Percentiles rank a stretch among this genome's conserved stretches.
Conservation (phyloP, 1,140 invertebrate species). For the Hyphantria cunea region DNA sequence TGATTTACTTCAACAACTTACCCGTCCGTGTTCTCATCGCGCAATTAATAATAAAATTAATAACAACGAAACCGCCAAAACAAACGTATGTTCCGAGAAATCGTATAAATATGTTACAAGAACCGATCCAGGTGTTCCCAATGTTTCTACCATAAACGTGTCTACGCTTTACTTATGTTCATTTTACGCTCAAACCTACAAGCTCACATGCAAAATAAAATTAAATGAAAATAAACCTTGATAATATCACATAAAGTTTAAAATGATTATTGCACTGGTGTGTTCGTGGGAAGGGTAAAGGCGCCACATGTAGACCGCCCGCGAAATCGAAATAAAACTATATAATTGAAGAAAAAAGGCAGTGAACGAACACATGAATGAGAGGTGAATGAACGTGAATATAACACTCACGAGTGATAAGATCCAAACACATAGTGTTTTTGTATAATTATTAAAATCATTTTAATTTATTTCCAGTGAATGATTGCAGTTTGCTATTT, state of each 20-base stretch:
- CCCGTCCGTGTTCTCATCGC: too few species aligned
- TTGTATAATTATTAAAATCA: too few species aligned
- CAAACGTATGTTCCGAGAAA: constrained; percentile 27
- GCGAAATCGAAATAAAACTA: constrained; percentile 45
- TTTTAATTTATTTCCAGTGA: too few species aligned
- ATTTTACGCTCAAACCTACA: constrained; percentile 41
- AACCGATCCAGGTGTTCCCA: constrained; percentile 41
- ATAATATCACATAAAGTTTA: constrained; percentile 1
- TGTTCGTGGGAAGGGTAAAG: constrained; percentile 38
- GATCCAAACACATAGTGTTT: too few species aligned
- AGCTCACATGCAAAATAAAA: background rate
- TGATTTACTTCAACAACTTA: too few species aligned
- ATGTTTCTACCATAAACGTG: constrained; percentile 43
- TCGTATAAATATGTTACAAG: constrained; percentile 32
- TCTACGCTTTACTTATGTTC: constrained; percentile 35
- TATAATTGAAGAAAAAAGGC: constrained; percentile 44
- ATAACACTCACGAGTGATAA: constrained; percentile 1
- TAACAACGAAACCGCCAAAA: constrained; percentile 23
- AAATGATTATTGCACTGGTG: background rate
- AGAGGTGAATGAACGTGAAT: constrained; percentile 42
- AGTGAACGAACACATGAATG: constrained; percentile 20
- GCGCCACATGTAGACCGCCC: constrained; percentile 47
- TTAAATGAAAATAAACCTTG: constrained; percentile 17
- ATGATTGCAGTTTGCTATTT: too few species aligned
- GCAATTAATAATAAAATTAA: constrained; percentile 8